Evolutionary conservation across 2,113 vertebrate species (phyloP).

Genomic region (Pavo muticus): DNA sequence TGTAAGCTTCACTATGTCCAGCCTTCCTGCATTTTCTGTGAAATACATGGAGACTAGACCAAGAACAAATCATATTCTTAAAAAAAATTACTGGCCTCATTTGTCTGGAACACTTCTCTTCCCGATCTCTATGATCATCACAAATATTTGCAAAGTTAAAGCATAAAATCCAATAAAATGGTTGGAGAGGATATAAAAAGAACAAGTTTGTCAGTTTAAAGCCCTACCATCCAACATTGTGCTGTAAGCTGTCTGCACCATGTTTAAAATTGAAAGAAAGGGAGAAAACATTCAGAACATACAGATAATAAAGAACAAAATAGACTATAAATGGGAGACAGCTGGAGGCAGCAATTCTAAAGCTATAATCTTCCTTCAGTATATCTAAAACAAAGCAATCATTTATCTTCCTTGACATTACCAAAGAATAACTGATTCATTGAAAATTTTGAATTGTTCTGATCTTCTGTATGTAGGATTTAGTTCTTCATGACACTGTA

Average conservation of each 20-base stretch:
- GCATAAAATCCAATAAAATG: slow-evolving; percentile 26
- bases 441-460: slow-evolving; percentile 41
- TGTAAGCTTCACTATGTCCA: not conserved
- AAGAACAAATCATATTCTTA: not conserved
- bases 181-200: slow-evolving; percentile 21
- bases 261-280: slow-evolving; percentile 60
- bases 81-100: slow-evolving; percentile 6
- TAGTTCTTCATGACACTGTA: slow-evolving; percentile 10
- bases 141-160: slow-evolving; percentile 63
- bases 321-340: not conserved
- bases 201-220: slow-evolving; percentile 55
- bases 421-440: slow-evolving; percentile 24
- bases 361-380: slow-evolving; percentile 45
- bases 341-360: slow-evolving; percentile 45
- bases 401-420: slow-evolving; percentile 36
- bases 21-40: not conserved
- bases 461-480: not conserved
- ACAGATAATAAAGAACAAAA: slow-evolving; percentile 51
- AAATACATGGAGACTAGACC: not conserved
- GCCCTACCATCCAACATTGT: slow-evolving; percentile 10
- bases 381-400: slow-evolving; percentile 45
- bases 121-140: slow-evolving; percentile 45
- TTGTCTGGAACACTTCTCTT: slow-evolving; percentile 11
- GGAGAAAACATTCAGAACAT: slow-evolving; percentile 45
- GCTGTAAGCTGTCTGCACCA: slow-evolving; percentile 21